phyloP scores from a whole-genome alignment of 2,888 invertebrate genomes.

The Hydrotaea cyrtoneurina region DNA sequence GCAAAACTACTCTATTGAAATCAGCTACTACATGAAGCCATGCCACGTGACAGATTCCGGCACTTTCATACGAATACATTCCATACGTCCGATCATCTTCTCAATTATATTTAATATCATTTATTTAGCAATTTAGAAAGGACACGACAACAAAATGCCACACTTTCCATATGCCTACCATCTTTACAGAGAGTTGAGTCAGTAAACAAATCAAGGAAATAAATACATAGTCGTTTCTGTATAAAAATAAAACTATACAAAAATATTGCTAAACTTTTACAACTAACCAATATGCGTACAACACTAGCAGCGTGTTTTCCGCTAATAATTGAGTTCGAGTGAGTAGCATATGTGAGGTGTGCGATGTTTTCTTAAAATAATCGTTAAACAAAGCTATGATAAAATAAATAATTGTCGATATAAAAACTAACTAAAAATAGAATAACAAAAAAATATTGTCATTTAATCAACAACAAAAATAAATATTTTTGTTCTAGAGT shows the following conservation, averaged over 20 bases:
- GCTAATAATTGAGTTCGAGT: neutral
- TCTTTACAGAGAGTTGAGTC: conserved; percentile 31
- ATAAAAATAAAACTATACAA: conserved; percentile 40
- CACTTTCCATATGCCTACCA: conserved; percentile 52
- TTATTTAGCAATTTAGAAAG: conserved; percentile 52
- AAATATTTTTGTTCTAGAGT: conserved; percentile 23
- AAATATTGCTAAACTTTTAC: conserved; percentile 55
- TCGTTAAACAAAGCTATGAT: conserved; percentile 32
- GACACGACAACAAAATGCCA: conserved; percentile 48
- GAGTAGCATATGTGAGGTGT: conserved; percentile 33
- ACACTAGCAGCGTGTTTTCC: neutral
- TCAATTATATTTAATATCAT: conserved; percentile 51
- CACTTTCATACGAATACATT: conserved; percentile 51
- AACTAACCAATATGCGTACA: conserved; percentile 44
- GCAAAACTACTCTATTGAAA: conserved; percentile 46
- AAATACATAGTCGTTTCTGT: conserved; percentile 18
- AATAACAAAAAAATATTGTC: conserved; percentile 63
- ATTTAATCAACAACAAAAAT: conserved; percentile 49
- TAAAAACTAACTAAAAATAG: conserved; percentile 57
- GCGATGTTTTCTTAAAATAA: conserved; percentile 61
- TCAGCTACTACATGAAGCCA: conserved; percentile 21
- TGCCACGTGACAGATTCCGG: conserved; percentile 58
- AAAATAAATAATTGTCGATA: conserved; percentile 54
- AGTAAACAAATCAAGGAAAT: conserved; percentile 25
- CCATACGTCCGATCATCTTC: conserved; percentile 25